Evolutionary conservation across 2,113 vertebrate species (phyloP), one percentile per base, ranked within the genome.

Genomic region (Poecilia latipinna): DNA sequence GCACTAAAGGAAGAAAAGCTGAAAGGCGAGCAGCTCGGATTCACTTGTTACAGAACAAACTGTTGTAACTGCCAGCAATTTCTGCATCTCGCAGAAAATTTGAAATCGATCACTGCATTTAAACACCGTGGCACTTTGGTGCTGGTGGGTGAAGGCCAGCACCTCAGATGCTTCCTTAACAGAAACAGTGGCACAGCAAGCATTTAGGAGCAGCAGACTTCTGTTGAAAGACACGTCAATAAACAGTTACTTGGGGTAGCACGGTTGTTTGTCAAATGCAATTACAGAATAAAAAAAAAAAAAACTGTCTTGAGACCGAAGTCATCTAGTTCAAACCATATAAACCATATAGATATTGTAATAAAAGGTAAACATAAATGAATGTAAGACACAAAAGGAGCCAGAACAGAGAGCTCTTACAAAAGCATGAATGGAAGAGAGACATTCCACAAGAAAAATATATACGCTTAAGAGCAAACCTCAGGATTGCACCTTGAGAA

Each of bases 181-280:
- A 68, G 70, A 62, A 76, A 74, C 65, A 66, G 74, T 75, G 75
- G 72, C 76, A 61, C 61, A 65, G 69, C 76, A 69, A 62, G 60
- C 44, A 19, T 48, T 28, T 22, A 33, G 80, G 32, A 72, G 70
- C 72, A 70, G 76, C 76, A 68, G 67, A 51, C 76, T 67, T 86
- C 65, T 78, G 67, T 22, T 77, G 68, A 81, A 62, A 85, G 75
- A 84, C 72, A 65, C 82, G 87, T 90, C 88, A 90, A 88, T 92
- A 87, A 86, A 88, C 77, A 80, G 81, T 87, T 90, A 87, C 77
- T 80, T 68, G 74, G 73, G 74, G 77, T 84, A 86, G 72, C 48
- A 3, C 32, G 77, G 81, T 70, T 88, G 86, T 87, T 89, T 89
- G 82, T 90, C 89, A 86, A 83, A 76, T 77, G 74, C 88, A 89